Base-by-base conservation (phyloP, 1,140 invertebrate genomes). In the Drosophila mojavensis region DNA sequence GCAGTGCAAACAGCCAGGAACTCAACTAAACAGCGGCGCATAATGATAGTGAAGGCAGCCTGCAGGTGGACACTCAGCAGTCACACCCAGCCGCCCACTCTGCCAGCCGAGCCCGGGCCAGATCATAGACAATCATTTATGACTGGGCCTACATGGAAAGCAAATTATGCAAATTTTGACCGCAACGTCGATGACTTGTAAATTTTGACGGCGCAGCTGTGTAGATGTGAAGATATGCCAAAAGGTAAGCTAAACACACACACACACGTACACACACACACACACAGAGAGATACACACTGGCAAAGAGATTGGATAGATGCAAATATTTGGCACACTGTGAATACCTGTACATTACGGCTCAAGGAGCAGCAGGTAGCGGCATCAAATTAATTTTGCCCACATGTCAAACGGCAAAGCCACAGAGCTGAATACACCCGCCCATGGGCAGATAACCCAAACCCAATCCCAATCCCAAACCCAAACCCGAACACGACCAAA, bases 131-230 rank as follows among this genome's bases (percentile, higher is more conserved):
- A 15, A 71, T 77, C 82, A 69, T 75, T 83, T 88, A 83, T 88
- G 83, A 65, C 54, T 61, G 62, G 48, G 83, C 77, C 77, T 84
- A 75, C 83, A 86, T 66, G 71, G 63, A 82, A 79, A 75, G 76
- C 78, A 89, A 89, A 88, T 88, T 88, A 88, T 88, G 84, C 78
- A 88, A 88, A 88, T 88, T 89, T 89, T 43, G 67, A 66, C 62
- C 84, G 76, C 76, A 79, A 51, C 75, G 66, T 89, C 84, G 84
- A 83, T 88, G 83, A 88, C 83, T 88, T 88, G 84, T 89, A 88
- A 88, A 88, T 88, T 88, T 88, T 61, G 69, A 67, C 41, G 62
- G 30, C 48, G 24, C 68, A n/a, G 54, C 45, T 82, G 68, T 74
- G 76, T 74, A 82, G 83, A 88, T 89, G 60, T 62, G 50, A 64